Percentiles rank a stretch among this genome's conserved stretches.
phyloP scores from a whole-genome alignment of 2,113 vertebrate species.

The Gadus chalcogrammus region DNA sequence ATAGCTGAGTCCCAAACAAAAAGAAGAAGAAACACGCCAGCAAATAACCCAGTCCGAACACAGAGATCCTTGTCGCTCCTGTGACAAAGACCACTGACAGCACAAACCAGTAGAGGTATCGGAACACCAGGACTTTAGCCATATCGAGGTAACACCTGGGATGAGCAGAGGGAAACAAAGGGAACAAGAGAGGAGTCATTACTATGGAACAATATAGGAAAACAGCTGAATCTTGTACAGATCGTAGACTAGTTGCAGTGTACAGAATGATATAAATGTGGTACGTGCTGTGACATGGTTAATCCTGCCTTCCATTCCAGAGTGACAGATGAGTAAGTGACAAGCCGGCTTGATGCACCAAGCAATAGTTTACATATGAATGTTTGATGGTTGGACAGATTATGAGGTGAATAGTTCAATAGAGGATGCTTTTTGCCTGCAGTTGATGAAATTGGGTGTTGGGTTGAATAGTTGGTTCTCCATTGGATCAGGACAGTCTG shows the following conservation, averaged over 20 bases:
- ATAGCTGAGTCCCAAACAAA: slow-evolving; percentile 79
- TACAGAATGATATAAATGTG: too few species aligned
- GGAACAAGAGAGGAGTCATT: background rate
- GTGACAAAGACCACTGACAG: slow-evolving; percentile 89
- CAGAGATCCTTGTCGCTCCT: slow-evolving; percentile 85
- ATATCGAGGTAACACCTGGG: slow-evolving; percentile 92
- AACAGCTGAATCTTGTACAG: too few species aligned
- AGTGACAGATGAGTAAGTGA: background rate
- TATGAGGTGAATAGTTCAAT: too few species aligned
- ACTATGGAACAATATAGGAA: too few species aligned
- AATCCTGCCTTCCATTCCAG: too few species aligned
- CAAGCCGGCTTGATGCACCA: background rate
- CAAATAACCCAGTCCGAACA: slow-evolving; percentile 94
- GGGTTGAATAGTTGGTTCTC: slow-evolving; percentile 69
- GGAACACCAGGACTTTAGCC: slow-evolving; percentile 88
- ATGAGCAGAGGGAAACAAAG: background rate
- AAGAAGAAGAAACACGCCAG: slow-evolving; percentile 93
- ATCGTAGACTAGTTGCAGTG: too few species aligned
- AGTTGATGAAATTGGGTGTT: slow-evolving; percentile 88
- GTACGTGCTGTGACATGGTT: too few species aligned
- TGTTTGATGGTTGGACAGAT: too few species aligned
- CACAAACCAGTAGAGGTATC: slow-evolving; percentile 90
- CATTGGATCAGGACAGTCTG: slow-evolving; percentile 72
- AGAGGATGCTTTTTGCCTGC: slow-evolving; percentile 70
- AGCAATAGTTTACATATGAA: background rate